Evolutionary conservation across 2,888 invertebrate genomes (phyloP).

Genomic region (Scaptomyza reducta): DNA sequence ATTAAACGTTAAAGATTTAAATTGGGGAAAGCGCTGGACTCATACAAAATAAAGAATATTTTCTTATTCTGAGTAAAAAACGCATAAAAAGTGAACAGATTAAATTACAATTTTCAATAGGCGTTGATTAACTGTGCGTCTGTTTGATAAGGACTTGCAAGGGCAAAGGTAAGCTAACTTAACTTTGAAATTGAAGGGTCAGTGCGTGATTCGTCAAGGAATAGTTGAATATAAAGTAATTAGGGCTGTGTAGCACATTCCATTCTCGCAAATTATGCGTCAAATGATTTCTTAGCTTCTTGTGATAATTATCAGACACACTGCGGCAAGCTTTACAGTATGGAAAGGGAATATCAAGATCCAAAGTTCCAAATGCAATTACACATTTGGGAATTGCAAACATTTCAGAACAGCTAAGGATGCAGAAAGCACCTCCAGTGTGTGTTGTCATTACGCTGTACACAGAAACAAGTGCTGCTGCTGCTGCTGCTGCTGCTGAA

Average conservation of each 20-base stretch:
- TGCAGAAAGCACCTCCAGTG: neutral
- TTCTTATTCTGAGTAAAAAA: too few relatives aligned
- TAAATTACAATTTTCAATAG: too few relatives aligned
- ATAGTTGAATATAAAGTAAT: too few relatives aligned
- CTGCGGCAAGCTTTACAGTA: neutral
- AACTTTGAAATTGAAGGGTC: too few relatives aligned
- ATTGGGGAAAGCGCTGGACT: too few relatives aligned
- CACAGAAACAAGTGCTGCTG: neutral
- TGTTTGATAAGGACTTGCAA: too few relatives aligned
- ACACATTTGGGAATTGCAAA: conserved; percentile 14
- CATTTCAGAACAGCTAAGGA: neutral
- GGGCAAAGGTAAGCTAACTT: too few relatives aligned
- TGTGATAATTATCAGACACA: neutral
- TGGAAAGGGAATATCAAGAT: neutral
- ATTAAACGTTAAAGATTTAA: neutral
- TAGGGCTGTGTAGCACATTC: too few relatives aligned
- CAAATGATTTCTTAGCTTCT: neutral
- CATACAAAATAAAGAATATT: too few relatives aligned
- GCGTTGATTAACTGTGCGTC: too few relatives aligned
- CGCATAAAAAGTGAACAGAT: too few relatives aligned
- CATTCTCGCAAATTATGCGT: neutral
- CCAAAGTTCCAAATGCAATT: conserved; percentile 14
- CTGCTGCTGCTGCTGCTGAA: conserved; percentile 43
- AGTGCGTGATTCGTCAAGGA: too few relatives aligned
- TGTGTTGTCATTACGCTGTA: conserved; percentile 20